phyloP scores from a whole-genome alignment of 2,888 invertebrate species.

The Thecophora atra region DNA sequence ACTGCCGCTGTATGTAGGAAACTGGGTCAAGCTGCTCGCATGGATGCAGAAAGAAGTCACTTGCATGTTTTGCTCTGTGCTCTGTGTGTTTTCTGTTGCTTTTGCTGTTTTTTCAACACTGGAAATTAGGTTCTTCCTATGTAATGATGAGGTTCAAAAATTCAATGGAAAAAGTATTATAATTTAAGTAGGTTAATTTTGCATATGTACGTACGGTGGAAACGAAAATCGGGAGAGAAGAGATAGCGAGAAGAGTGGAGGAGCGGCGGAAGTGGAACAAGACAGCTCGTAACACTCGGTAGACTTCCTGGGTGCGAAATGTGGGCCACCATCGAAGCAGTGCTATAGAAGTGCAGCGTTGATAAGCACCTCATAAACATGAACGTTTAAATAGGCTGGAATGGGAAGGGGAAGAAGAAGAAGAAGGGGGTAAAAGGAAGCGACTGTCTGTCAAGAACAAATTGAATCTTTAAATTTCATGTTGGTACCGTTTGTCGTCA shows the following conservation, averaged over 20 bases:
- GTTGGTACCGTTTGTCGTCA: too few species aligned
- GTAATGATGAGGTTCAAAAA: background rate
- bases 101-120: background rate
- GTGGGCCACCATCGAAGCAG: too few species aligned
- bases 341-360: too few species aligned
- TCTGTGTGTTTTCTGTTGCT: background rate
- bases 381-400: background rate
- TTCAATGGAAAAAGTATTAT: constrained; percentile 6
- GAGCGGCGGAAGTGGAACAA: background rate
- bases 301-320: too few species aligned
- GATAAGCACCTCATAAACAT: too few species aligned
- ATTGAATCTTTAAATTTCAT: too few species aligned
- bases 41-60: constrained; percentile 1
- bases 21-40: constrained; percentile 24
- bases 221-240: too few species aligned
- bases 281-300: background rate
- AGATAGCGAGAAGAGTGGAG: too few species aligned
- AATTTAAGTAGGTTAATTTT: background rate
- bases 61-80: constrained; percentile 2
- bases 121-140: constrained; percentile 14
- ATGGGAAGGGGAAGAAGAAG: background rate
- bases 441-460: background rate
- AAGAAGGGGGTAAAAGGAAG: background rate
- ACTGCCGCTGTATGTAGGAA: constrained; percentile 13
- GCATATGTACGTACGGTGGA: background rate